Evolutionary conservation across 2,113 vertebrate species (phyloP).

Genomic region (Reinhardtius hippoglossoides): DNA sequence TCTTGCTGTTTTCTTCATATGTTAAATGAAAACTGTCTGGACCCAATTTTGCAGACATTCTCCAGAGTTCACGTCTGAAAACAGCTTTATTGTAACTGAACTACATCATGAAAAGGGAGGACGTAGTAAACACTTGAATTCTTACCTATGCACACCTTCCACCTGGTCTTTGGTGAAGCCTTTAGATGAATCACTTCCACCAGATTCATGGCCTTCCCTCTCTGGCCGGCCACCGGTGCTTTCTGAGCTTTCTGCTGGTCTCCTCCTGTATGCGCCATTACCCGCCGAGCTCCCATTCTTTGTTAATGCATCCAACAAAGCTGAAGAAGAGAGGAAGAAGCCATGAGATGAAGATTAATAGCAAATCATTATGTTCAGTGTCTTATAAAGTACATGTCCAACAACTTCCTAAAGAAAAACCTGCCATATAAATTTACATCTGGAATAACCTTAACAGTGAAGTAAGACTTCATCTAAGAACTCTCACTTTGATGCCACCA

Average conservation of each 20-base stretch:
- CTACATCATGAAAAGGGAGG: too few species aligned
- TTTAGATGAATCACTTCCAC: conserved; percentile 84
- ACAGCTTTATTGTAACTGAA: too few species aligned
- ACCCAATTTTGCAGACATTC: too few species aligned
- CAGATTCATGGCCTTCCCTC: conserved; percentile 71
- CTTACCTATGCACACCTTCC: conserved; percentile 93
- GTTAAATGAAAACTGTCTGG: too few species aligned
- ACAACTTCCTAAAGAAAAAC: too few species aligned
- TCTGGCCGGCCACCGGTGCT: conserved; percentile 73
- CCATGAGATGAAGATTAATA: neutral
- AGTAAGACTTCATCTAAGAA: too few species aligned
- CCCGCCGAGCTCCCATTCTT: conserved; percentile 91
- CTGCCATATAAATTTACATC: too few species aligned
- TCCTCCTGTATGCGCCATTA: conserved; percentile 85
- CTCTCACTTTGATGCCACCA: too few species aligned
- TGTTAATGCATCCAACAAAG: conserved; percentile 88
- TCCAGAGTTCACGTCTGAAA: too few species aligned
- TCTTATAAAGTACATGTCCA: neutral
- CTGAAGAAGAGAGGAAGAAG: conserved; percentile 73
- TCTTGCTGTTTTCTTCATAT: too few species aligned
- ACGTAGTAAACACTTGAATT: neutral
- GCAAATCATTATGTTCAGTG: neutral
- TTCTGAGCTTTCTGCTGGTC: conserved; percentile 77
- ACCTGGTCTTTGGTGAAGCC: conserved; percentile 92
- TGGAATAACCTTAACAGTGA: too few species aligned